A percentile compares a stretch with the other conserved stretches of the same genome.
Evolutionary conservation across 2,888 invertebrate species (phyloP).

Genomic region (Bombylius major): DNA sequence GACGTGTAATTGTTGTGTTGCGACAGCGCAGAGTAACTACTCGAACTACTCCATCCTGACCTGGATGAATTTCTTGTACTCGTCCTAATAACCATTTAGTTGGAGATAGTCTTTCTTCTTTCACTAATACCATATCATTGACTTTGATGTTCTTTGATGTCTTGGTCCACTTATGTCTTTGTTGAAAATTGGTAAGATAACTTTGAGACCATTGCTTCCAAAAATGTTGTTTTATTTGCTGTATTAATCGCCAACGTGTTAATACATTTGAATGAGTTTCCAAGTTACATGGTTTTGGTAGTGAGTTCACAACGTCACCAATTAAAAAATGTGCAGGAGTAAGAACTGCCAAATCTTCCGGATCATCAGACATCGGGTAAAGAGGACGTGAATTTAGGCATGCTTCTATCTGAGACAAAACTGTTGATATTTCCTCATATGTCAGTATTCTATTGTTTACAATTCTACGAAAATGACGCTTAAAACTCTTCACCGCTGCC

Average conservation of each 20-base stretch:
- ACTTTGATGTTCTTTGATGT: slow-evolving; percentile 8
- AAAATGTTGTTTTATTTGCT: too few species aligned
- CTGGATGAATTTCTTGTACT: too few species aligned
- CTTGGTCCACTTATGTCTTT: slow-evolving; percentile 18
- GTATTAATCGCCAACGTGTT: too few species aligned
- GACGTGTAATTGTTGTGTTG: too few species aligned
- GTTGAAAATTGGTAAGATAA: slow-evolving; percentile 19
- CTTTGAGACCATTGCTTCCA: slow-evolving; percentile 16
- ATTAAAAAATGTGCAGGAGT: slow-evolving; percentile 3
- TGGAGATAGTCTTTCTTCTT: too few species aligned
- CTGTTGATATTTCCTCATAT: slow-evolving; percentile 1
- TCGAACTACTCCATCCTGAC: too few species aligned
- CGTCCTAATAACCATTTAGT: too few species aligned
- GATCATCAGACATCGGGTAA: background rate
- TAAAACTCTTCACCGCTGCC: too few species aligned
- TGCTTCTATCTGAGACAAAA: slow-evolving; percentile 1
- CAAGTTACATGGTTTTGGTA: background rate
- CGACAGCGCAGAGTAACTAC: too few species aligned
- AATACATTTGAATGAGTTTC: too few species aligned
- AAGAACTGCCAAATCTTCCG: background rate
- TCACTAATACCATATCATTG: too few species aligned
- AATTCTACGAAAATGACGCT: background rate
- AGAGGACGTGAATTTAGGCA: slow-evolving; percentile 1
- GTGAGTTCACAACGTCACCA: background rate
- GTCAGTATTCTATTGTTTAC: background rate